These are phyloP conservation scores for Hermaeophaga mercurialis DNA, from an alignment of 2,888 invertebrate species.

Conservation along the genomic window DNA sequence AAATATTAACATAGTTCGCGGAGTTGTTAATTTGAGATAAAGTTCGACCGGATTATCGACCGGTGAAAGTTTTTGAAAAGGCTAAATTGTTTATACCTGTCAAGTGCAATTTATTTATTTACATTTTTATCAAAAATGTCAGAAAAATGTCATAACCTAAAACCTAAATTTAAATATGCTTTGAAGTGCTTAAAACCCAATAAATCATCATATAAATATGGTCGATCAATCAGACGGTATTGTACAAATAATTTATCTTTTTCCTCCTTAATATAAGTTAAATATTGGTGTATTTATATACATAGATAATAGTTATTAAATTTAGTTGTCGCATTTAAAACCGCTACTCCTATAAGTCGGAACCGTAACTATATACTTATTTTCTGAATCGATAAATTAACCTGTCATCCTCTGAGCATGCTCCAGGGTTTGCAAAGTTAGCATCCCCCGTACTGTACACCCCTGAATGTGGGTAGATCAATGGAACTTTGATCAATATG, in stretches of 20 bases:
- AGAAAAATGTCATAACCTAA: not conserved
- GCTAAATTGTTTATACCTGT: slow-evolving; percentile 2
- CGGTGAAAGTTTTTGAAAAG: no score
- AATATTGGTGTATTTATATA: not conserved
- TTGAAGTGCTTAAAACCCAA: not conserved
- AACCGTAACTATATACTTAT: slow-evolving; percentile 31
- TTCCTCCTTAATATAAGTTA: slow-evolving; percentile 9
- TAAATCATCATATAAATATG: slow-evolving; percentile 10
- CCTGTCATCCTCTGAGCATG: slow-evolving; percentile 32
- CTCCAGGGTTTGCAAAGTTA: slow-evolving; percentile 28
- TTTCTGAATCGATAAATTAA: slow-evolving; percentile 32
- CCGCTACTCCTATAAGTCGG: not conserved
- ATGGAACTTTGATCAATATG: slow-evolving; percentile 52
- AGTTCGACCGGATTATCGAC: no score
- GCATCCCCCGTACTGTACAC: slow-evolving; percentile 48
- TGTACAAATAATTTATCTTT: slow-evolving; percentile 13
- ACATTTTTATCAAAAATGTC: not conserved
- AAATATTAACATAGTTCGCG: no score
- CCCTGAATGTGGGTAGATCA: slow-evolving; percentile 48
- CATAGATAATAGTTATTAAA: not conserved
- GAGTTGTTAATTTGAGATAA: no score
- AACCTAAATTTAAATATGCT: not conserved
- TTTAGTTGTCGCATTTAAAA: not conserved
- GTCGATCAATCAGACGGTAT: slow-evolving; percentile 18
- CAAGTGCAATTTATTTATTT: slow-evolving; percentile 16